These are phyloP conservation scores for Hypotaenidia philippensis DNA, from an alignment of 2,797 vertebrate genomes.

Conservation along the genomic window DNA sequence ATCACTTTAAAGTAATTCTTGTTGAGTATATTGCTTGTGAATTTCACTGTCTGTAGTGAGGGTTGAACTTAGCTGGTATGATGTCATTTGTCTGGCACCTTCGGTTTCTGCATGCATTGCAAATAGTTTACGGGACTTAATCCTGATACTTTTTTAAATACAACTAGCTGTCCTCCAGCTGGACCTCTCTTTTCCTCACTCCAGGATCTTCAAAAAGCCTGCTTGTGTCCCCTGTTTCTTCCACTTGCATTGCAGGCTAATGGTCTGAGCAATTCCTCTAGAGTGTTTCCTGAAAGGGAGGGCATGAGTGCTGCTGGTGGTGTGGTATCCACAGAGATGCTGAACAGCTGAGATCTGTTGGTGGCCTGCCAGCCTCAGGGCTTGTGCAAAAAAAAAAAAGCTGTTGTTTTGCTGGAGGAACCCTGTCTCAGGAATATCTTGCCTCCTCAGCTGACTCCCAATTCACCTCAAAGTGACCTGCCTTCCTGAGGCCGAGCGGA, in stretches of 20 bases:
- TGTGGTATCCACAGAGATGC: background rate
- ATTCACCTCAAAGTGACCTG: background rate
- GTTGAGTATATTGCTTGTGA: background rate
- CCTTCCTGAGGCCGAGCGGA: background rate
- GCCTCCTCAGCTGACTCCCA: background rate
- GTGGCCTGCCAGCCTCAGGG: background rate
- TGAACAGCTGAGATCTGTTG: background rate
- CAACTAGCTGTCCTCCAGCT: background rate
- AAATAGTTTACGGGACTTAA: constrained; percentile 34
- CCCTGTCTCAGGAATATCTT: background rate
- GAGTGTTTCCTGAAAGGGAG: background rate
- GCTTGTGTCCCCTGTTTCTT: background rate
- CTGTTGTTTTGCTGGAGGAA: background rate
- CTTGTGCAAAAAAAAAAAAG: background rate
- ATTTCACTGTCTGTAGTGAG: background rate
- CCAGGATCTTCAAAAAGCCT: background rate
- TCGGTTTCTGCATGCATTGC: constrained; percentile 19
- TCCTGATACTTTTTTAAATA: background rate
- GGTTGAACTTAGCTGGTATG: background rate
- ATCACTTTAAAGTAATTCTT: background rate
- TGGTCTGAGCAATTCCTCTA: background rate
- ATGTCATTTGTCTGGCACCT: constrained; percentile 47
- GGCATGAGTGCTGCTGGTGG: rapidly evolving
- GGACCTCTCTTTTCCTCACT: background rate
- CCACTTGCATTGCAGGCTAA: background rate